Evolutionary conservation across 2,888 invertebrate genomes (phyloP).

Genomic region (Apotomis capreana): DNA sequence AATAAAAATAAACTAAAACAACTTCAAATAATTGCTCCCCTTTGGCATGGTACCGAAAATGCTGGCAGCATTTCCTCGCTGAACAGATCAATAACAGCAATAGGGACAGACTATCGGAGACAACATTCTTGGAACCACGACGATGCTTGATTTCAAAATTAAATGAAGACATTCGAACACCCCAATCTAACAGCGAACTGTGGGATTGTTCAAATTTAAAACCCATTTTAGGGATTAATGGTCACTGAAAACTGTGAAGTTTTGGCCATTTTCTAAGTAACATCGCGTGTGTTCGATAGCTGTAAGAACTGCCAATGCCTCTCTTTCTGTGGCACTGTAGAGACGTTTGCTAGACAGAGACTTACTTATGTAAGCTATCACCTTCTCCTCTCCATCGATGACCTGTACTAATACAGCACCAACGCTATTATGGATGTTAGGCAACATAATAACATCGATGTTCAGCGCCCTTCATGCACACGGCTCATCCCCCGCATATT

Average conservation of each 20-base stretch:
- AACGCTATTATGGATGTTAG: background rate
- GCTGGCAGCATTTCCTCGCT: no score
- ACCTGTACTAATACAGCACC: slow-evolving; percentile 1
- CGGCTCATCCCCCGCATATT: no score
- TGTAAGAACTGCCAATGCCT: background rate
- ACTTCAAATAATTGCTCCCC: no score
- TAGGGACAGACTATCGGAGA: background rate
- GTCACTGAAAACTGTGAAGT: background rate
- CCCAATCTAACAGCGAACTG: background rate
- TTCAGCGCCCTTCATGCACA: no score
- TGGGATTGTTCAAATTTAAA: background rate
- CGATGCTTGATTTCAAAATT: slow-evolving; percentile 1
- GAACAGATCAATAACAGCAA: no score
- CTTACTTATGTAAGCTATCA: slow-evolving; percentile 16
- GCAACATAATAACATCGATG: no score
- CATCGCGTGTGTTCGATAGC: slow-evolving; percentile 2
- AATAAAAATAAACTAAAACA: no score
- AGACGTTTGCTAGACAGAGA: background rate
- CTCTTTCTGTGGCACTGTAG: slow-evolving; percentile 1
- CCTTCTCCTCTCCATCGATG: slow-evolving; percentile 1
- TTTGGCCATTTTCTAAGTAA: slow-evolving; percentile 13
- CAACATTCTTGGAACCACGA: slow-evolving; percentile 5
- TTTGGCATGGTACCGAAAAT: no score
- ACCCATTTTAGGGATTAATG: slow-evolving; percentile 11
- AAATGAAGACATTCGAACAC: slow-evolving; percentile 1